Conservation (phyloP, 2,797 vertebrate genomes). For the Nannoperca australis region DNA sequence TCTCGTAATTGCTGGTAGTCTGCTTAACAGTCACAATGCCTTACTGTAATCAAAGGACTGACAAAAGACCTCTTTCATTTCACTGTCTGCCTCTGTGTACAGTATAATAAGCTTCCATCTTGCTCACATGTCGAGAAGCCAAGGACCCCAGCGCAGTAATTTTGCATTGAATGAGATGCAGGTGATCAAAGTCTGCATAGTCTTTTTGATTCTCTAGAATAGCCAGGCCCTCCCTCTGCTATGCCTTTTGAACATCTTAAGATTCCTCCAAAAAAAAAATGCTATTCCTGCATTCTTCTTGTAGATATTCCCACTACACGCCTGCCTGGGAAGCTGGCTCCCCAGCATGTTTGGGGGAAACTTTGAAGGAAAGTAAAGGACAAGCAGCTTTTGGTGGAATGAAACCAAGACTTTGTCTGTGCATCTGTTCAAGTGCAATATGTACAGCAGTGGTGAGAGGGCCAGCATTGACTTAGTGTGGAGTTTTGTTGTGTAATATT, state of each 20-base stretch:
- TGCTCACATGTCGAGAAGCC: constrained; percentile 78
- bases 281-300: constrained; percentile 79
- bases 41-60: constrained; percentile 85
- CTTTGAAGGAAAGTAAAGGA: constrained; percentile 67
- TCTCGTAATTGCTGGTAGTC: constrained; percentile 78
- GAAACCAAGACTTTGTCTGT: constrained; percentile 39
- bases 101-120: constrained; percentile 83
- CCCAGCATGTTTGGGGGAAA: constrained; percentile 38
- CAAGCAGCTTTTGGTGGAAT: constrained; percentile 48
- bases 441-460: constrained; percentile 3
- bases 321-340: constrained; percentile 59
- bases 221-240: constrained; percentile 79
- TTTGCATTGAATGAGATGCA: constrained; percentile 81
- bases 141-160: constrained; percentile 73
- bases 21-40: constrained; percentile 83
- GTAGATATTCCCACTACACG: constrained; percentile 75
- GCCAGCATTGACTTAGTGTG: not conserved
- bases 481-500: not conserved
- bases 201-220: constrained; percentile 86
- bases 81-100: constrained; percentile 81
- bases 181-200: constrained; percentile 86
- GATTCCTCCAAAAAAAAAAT: constrained; percentile 68
- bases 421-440: constrained; percentile 39
- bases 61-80: constrained; percentile 86
- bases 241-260: constrained; percentile 86